A percentile compares a stretch with the other conserved stretches of the same genome.
Conservation (phyloP, 2,888 invertebrate genomes). For the Eueremaeus valkanovi region DNA sequence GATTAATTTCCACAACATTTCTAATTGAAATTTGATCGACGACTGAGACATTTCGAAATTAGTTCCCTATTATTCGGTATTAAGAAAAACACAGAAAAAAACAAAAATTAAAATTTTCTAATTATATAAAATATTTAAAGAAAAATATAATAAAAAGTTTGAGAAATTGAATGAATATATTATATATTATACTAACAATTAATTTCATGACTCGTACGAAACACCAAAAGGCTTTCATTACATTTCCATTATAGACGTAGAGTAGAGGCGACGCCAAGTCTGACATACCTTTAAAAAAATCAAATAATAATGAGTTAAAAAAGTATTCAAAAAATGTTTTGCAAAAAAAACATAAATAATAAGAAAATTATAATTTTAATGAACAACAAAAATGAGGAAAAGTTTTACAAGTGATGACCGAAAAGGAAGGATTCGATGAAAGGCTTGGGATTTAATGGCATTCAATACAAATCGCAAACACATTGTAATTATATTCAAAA, state of each 20-base stretch:
- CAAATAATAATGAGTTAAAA: conserved; percentile 25
- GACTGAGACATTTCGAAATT: conserved; percentile 44
- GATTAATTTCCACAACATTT: conserved; percentile 41
- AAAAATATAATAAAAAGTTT: not conserved
- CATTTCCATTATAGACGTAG: conserved; percentile 42
- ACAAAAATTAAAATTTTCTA: not conserved
- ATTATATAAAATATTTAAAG: not conserved
- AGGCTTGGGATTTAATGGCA: too few species aligned
- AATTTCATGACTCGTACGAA: conserved; percentile 42
- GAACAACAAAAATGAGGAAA: not conserved
- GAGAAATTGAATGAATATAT: not conserved
- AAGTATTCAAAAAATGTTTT: not conserved
- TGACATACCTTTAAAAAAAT: conserved; percentile 42
- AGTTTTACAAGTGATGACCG: conserved; percentile 6
- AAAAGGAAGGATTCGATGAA: conserved; percentile 19
- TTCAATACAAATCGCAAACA: too few species aligned
- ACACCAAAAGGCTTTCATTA: conserved; percentile 42
- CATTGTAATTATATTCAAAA: too few species aligned
- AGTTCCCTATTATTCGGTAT: too few species aligned
- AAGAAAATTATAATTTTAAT: not conserved
- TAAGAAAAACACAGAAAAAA: too few species aligned
- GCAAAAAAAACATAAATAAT: not conserved
- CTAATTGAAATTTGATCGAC: conserved; percentile 41
- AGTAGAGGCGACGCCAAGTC: conserved; percentile 43
- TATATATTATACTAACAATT: conserved; percentile 37